A percentile compares a stretch with the other conserved stretches of the same genome.
These are phyloP conservation scores for Daubentonia madagascariensis DNA, from an alignment of 2,113 vertebrate species.

Conservation along the genomic window DNA sequence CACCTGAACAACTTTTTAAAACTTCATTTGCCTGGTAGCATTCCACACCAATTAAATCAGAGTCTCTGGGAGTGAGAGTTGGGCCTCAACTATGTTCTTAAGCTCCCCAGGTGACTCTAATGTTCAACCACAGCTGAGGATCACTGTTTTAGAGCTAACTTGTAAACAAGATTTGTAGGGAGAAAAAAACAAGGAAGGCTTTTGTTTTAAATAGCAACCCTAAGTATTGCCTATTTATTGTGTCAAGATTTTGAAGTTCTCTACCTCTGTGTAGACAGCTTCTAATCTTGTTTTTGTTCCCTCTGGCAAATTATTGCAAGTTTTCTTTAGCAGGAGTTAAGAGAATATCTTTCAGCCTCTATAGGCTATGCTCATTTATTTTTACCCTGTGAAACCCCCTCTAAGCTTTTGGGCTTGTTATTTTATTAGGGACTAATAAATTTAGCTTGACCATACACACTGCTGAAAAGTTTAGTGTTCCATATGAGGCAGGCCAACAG, in stretches of 20 bases:
- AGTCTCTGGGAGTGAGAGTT: background rate
- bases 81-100: background rate
- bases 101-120: background rate
- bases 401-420: conserved; percentile 72
- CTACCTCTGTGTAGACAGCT: conserved; percentile 56
- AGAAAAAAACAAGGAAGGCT: background rate
- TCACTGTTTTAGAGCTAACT: background rate
- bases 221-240: conserved; percentile 60
- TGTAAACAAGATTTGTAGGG: conserved; percentile 22
- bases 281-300: conserved; percentile 74
- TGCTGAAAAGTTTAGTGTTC: conserved; percentile 72
- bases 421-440: conserved; percentile 80
- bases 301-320: conserved; percentile 57
- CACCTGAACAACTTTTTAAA: background rate
- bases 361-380: conserved; percentile 73
- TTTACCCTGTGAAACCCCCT: conserved; percentile 70
- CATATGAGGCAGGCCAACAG: conserved; percentile 49
- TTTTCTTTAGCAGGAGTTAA: conserved; percentile 74
- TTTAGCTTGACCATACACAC: conserved; percentile 74
- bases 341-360: conserved; percentile 68
- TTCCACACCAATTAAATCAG: background rate
- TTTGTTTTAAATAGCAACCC: conserved; percentile 57
- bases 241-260: conserved; percentile 59
- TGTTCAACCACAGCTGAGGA: background rate
- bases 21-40: background rate